Conservation (phyloP, 2,888 invertebrate species). For the Drosophila subquinaria region DNA sequence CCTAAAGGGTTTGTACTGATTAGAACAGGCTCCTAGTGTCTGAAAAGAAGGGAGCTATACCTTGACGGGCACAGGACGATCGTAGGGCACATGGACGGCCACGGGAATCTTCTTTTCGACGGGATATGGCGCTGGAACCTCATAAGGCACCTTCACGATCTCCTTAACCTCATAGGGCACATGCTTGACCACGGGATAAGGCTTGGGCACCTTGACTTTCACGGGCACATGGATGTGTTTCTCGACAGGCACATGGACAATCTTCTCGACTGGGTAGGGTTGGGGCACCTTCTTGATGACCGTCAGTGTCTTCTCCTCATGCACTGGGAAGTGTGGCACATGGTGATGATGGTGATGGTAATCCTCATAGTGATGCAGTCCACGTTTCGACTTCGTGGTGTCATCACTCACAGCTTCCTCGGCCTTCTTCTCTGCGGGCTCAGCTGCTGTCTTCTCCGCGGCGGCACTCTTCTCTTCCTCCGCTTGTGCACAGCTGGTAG, state of each 20-base stretch:
- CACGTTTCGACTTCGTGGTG: conserved; percentile 92
- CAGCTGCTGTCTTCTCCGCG: conserved; percentile 85
- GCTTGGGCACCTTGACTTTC: conserved; percentile 89
- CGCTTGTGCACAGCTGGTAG: conserved; percentile 84
- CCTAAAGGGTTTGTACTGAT: conserved; percentile 70
- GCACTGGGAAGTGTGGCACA: conserved; percentile 82
- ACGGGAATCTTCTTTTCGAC: conserved; percentile 92
- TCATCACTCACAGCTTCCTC: conserved; percentile 86
- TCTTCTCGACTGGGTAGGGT: conserved; percentile 88
- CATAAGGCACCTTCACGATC: conserved; percentile 92
- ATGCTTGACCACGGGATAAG: conserved; percentile 90
- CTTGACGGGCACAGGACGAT: conserved; percentile 92
- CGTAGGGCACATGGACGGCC: conserved; percentile 90
- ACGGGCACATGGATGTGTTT: conserved; percentile 88
- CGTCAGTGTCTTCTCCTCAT: conserved; percentile 89
- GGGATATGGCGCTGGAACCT: conserved; percentile 92
- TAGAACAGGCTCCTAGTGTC: background rate
- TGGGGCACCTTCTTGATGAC: conserved; percentile 91
- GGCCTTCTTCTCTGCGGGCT: conserved; percentile 77
- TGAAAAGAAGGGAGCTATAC: conserved; percentile 19
- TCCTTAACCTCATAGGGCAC: conserved; percentile 91
- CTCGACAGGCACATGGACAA: conserved; percentile 88
- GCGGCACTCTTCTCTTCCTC: conserved; percentile 87
- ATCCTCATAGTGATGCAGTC: conserved; percentile 87
- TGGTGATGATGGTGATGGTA: conserved; percentile 84